phyloP scores from a whole-genome alignment of 2,113 vertebrate genomes.

The Dicrurus megarhynchus region DNA sequence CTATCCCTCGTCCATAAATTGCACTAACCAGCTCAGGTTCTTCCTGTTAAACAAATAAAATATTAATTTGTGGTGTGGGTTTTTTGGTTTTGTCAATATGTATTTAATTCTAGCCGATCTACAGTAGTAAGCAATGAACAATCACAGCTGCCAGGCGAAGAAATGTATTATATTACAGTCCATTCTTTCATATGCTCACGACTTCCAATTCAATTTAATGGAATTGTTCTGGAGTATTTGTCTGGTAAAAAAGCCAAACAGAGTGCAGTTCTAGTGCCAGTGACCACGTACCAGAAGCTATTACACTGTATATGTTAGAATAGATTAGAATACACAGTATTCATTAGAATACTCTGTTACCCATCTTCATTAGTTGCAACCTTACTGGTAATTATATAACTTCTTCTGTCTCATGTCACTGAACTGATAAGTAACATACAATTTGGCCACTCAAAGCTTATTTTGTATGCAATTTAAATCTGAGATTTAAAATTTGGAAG shows the following conservation, averaged over 20 bases:
- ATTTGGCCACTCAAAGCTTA: background rate
- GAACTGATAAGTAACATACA: background rate
- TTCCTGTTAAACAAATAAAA: slow-evolving; percentile 75
- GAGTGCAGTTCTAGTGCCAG: background rate
- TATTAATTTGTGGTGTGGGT: background rate
- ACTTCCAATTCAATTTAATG: background rate
- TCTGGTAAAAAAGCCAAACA: background rate
- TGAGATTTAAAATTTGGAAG: background rate
- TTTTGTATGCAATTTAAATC: background rate
- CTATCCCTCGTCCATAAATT: slow-evolving; percentile 95
- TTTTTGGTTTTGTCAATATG: background rate
- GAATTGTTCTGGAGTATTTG: background rate
- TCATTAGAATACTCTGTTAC: background rate
- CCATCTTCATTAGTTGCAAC: background rate
- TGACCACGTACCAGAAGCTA: background rate
- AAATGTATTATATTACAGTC: background rate
- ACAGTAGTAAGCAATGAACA: background rate
- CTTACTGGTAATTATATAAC: background rate
- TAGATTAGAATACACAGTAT: background rate
- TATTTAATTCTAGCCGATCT: background rate
- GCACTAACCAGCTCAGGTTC: slow-evolving; percentile 95
- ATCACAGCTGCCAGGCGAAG: background rate
- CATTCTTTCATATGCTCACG: background rate
- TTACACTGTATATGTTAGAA: background rate
- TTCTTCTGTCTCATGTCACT: background rate